Evolutionary conservation across 2,797 vertebrate species (phyloP), one percentile per base, ranked within the genome.

Genomic region (Masticophis lateralis): DNA sequence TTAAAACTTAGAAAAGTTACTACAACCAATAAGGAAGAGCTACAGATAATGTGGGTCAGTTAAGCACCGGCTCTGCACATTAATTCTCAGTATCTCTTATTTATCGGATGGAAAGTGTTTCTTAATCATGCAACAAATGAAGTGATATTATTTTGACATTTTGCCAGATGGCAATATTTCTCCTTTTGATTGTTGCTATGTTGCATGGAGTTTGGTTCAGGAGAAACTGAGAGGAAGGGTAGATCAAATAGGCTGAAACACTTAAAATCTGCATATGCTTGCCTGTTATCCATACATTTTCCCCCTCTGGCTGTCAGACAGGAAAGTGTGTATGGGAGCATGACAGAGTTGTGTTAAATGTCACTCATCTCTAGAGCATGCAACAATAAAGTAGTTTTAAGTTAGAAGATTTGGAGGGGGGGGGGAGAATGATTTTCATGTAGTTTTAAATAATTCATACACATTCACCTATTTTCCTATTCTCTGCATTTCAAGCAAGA

Each of bases 381-480:
- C 91, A 94, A 94, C 92, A 95, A 92, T 89, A 94, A 95, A 86
- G 37, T 61, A 91, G 95, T 91, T 95, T 97, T 94, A 96, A 96
- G 95, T 91, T 93, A 96, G 93, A 87, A 94, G 92, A 95, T 95
- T 94, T 95, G 95, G 94, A 96, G n/a, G 97, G 96, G 92, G 14
- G 14, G 93, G 95, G 79, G 93, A 92, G 94, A 93, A 56, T 95
- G 94, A 96, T 94, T 87, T 96, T 97, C 95, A 94, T 96, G 96
- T 74, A 87, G 88, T 94, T 96, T 97, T 98, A 97, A 98, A 98
- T 98, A 98, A 98, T 98, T 98, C 97, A 98, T 98, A 96, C 96
- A 95, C 27, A 8, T 96, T 94, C 97, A 97, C 98, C 97, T 98
- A 94, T 97, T 97, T 97, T 97, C 94, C 94, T 97, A 92, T 96